Percentiles rank a stretch among this genome's conserved stretches.
These are phyloP conservation scores for Eunapius fragilis DNA, from an alignment of 37 sponge, comb jelly and placozoan species.

Conservation along the genomic window DNA sequence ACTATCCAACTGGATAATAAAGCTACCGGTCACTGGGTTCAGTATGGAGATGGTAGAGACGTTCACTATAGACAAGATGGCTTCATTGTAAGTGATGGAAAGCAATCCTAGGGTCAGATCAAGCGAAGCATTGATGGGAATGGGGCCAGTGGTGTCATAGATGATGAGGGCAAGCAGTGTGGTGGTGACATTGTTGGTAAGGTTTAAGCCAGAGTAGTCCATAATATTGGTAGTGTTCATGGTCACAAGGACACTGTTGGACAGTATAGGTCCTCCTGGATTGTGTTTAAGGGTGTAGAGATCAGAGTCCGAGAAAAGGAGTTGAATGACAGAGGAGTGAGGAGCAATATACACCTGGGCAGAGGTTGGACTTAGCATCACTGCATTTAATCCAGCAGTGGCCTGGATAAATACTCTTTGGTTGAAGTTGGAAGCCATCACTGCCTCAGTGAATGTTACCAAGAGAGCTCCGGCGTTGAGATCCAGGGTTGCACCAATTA, in stretches of 20 bases:
- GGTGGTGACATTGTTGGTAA: slow-evolving; percentile 11
- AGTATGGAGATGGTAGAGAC: slow-evolving; percentile 42
- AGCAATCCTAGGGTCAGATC: slow-evolving; percentile 81
- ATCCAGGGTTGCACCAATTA: slow-evolving; percentile 61
- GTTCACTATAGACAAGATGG: slow-evolving; percentile 33
- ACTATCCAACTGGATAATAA: slow-evolving; percentile 29
- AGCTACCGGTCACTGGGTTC: slow-evolving; percentile 36
- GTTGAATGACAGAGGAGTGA: slow-evolving; percentile 64
- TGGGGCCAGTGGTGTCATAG: slow-evolving; percentile 73
- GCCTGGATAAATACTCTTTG: slow-evolving; percentile 40
- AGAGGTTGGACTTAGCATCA: not conserved
- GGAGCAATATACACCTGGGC: slow-evolving; percentile 31
- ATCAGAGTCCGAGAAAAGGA: slow-evolving; percentile 55
- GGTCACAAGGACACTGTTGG: slow-evolving; percentile 41
- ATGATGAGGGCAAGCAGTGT: slow-evolving; percentile 40
- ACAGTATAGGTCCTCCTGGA: not conserved
- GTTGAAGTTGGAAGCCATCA: slow-evolving; percentile 51
- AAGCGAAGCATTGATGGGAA: slow-evolving; percentile 36
- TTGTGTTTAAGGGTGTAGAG: slow-evolving; percentile 50
- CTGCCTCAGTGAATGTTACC: slow-evolving; percentile 74
- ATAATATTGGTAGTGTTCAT: slow-evolving; percentile 41
- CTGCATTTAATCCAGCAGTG: not conserved
- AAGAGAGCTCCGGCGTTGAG: slow-evolving; percentile 67
- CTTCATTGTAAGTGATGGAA: slow-evolving; percentile 68
- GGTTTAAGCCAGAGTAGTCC: slow-evolving; percentile 71